Percentiles rank a stretch among this genome's conserved stretches.
Conservation (phyloP, 2,113 vertebrate genomes). For the Plecotus auritus region DNA sequence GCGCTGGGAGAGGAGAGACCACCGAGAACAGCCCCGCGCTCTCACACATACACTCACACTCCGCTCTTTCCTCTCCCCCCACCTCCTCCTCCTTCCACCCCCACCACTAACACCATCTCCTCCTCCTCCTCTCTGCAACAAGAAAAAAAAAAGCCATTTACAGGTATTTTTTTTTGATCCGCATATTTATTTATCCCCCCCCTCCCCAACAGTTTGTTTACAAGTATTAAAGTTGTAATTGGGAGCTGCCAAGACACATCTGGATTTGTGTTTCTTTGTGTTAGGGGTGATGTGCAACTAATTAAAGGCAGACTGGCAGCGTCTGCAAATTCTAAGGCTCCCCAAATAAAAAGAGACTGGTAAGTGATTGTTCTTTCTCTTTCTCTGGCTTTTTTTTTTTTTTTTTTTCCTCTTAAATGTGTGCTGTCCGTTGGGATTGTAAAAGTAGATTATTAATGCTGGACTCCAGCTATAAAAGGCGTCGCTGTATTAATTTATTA, state of each 20-base stretch:
- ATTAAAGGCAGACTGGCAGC: slow-evolving; percentile 90
- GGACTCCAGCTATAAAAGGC: slow-evolving; percentile 78
- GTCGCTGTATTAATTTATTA: slow-evolving; percentile 85
- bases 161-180: slow-evolving; percentile 80
- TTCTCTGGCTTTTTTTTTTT: slow-evolving; percentile 32
- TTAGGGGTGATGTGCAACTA: slow-evolving; percentile 90
- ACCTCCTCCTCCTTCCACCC: slow-evolving; percentile 68
- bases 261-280: slow-evolving; percentile 85
- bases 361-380: slow-evolving; percentile 88
- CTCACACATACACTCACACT: slow-evolving; percentile 70
- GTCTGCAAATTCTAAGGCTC: slow-evolving; percentile 87
- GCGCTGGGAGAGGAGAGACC: slow-evolving; percentile 77
- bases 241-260: slow-evolving; percentile 83
- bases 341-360: slow-evolving; percentile 91
- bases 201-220: slow-evolving; percentile 80
- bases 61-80: slow-evolving; percentile 74
- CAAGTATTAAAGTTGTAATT: slow-evolving; percentile 84
- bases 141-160: slow-evolving; percentile 79
- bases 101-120: slow-evolving; percentile 76
- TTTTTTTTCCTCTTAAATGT: slow-evolving; percentile 49
- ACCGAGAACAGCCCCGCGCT: slow-evolving; percentile 73
- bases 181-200: slow-evolving; percentile 73
- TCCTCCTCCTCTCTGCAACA: slow-evolving; percentile 76
- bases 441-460: slow-evolving; percentile 82
- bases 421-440: slow-evolving; percentile 78